These are phyloP conservation scores for Cercopithecus petaurista DNA, from an alignment of 2,797 vertebrate species.

Conservation along the genomic window DNA sequence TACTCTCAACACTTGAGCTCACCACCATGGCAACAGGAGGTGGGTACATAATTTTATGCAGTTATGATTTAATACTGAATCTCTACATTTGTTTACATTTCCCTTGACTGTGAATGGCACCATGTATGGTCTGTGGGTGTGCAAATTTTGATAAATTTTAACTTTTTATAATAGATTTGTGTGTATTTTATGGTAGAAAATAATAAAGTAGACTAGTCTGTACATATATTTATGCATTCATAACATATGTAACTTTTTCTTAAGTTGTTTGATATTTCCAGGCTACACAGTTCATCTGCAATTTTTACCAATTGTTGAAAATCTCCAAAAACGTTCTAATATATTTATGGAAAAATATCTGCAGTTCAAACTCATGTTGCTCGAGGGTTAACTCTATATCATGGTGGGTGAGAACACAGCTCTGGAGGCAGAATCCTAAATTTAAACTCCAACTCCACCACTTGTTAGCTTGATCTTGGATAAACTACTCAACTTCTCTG, in stretches of 20 bases:
- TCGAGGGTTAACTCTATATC: background rate
- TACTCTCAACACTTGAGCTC: background rate
- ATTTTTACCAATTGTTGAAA: background rate
- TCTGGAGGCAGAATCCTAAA: background rate
- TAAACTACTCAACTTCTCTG: background rate
- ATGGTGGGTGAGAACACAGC: background rate
- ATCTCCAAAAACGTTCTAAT: background rate
- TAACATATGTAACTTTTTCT: background rate
- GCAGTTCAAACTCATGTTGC: background rate
- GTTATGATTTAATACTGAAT: background rate
- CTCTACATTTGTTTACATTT: background rate
- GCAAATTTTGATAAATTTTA: background rate
- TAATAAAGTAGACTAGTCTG: background rate
- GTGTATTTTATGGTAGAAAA: background rate
- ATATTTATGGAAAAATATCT: background rate
- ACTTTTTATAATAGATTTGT: background rate
- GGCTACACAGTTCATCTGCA: background rate
- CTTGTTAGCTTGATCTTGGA: background rate
- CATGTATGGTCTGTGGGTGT: background rate
- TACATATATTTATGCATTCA: background rate
- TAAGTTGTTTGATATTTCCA: background rate
- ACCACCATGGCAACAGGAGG: background rate
- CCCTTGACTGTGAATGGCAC: background rate
- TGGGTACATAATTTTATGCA: background rate
- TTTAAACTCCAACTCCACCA: background rate